A percentile compares a stretch with the other conserved stretches of the same genome.
phyloP scores from a whole-genome alignment of 2,113 vertebrate species.

The Grallaria varia region DNA sequence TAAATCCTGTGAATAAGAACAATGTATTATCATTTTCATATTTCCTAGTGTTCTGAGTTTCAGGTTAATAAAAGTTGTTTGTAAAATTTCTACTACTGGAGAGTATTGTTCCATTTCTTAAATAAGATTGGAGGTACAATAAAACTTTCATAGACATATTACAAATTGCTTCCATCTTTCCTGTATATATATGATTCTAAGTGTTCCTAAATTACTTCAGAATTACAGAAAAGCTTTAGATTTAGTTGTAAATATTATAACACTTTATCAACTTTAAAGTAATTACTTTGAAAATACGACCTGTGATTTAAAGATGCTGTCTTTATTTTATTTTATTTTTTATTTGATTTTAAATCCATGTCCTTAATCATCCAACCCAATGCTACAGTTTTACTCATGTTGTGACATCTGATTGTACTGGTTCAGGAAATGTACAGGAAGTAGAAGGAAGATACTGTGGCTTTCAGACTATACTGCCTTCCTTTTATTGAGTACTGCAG shows the following conservation, averaged over 20 bases:
- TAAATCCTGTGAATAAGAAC: conserved; percentile 17
- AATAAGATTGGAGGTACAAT: conserved; percentile 21
- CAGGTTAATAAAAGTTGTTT: not conserved
- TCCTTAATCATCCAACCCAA: not conserved
- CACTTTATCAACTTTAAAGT: conserved; percentile 54
- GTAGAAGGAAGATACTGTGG: not conserved
- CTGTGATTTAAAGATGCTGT: conserved; percentile 63
- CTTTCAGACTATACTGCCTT: not conserved
- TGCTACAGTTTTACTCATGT: not conserved
- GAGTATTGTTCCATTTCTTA: conserved; percentile 7
- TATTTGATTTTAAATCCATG: not conserved
- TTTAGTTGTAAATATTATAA: conserved; percentile 40
- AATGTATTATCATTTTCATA: not conserved
- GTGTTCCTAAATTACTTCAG: conserved; percentile 57
- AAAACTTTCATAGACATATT: conserved; percentile 32
- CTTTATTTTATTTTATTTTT: not conserved
- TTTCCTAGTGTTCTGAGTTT: conserved; percentile 21
- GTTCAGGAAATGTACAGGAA: not conserved
- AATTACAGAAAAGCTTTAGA: conserved; percentile 45
- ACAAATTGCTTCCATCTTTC: conserved; percentile 56
- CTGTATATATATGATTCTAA: conserved; percentile 25
- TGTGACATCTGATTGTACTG: not conserved
- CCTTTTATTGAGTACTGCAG: not conserved
- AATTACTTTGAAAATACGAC: conserved; percentile 67
- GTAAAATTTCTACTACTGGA: not conserved